Evolutionary conservation across 2,113 vertebrate species (phyloP), one percentile per base, ranked within the genome.

Genomic region (Hemiprocne comata): DNA sequence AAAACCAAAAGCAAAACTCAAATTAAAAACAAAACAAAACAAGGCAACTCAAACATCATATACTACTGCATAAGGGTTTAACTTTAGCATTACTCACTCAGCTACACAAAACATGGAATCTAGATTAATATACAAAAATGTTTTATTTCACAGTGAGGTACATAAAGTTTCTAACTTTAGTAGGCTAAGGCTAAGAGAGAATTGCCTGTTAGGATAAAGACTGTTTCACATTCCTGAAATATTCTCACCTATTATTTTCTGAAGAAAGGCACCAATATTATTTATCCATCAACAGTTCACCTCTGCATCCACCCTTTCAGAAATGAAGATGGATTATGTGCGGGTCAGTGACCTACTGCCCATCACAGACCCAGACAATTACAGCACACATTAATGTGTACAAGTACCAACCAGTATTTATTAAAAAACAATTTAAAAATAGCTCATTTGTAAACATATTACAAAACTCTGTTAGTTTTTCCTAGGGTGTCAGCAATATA

Each of bases 121-220:
- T 83, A 93, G 76, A 94, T 93, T 95, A 96, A 95, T 88, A 95
- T 28, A 95, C 29, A 97, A 91, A 96, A 95, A 80, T 20, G 26
- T 67, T 87, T 85, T 82, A 94, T 96, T 98, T 98, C 97, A 98
- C 97, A 98, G 97, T 98, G 97, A 97, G 83, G 83, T 97, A 94
- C 95, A 95, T 92, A 95, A 91, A 94, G 57, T 55, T 97, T 90
- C 91, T 95, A 95, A 88, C 58, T 96, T 98, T 93, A 97, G 93
- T 89, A 97, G 61, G 70, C 65, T 92, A 91, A 89, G 86, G 55
- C 79, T 90, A 97, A 84, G 34, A 95, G 34, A 96, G 21, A 94
- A 87, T 72, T 87, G 70, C 87, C 93, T 71, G 69, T 82, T 85
- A 92, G n/a, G 46, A 46, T 46, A 83, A 89, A 65, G 64, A 58